phyloP scores from a whole-genome alignment of 2,113 vertebrate species.

The Melanerpes aurifrons region DNA sequence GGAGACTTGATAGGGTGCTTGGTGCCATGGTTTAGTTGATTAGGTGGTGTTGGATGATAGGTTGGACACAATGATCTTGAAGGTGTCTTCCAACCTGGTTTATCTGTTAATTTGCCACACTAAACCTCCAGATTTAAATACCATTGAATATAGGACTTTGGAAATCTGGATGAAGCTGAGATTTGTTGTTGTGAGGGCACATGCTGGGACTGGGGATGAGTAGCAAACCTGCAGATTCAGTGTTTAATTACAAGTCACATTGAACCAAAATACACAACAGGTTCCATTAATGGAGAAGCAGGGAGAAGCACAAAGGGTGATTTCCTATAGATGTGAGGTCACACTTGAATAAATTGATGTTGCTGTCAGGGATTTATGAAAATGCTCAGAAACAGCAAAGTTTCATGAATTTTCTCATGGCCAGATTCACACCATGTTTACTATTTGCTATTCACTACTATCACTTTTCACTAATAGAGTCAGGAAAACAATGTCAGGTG shows the following conservation, averaged over 20 bases:
- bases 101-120: too few species aligned
- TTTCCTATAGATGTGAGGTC: not conserved
- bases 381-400: not conserved
- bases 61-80: too few species aligned
- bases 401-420: conserved; percentile 23
- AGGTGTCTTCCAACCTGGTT: too few species aligned
- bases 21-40: too few species aligned
- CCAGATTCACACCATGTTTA: not conserved
- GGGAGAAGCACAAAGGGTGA: not conserved
- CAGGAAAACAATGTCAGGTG: conserved; percentile 50
- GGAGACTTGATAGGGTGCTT: too few species aligned
- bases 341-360: not conserved
- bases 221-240: conserved; percentile 16
- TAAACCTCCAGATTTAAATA: not conserved
- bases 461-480: conserved; percentile 1
- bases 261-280: not conserved
- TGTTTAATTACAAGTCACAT: not conserved
- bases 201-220: not conserved
- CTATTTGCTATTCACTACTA: not conserved
- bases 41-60: too few species aligned
- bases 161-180: not conserved
- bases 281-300: not conserved
- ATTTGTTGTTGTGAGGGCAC: not conserved
- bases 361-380: conserved; percentile 10
- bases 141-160: not conserved